phyloP scores from a whole-genome alignment of 2,888 invertebrate species.

The Thecocarcelia acutangulata region DNA sequence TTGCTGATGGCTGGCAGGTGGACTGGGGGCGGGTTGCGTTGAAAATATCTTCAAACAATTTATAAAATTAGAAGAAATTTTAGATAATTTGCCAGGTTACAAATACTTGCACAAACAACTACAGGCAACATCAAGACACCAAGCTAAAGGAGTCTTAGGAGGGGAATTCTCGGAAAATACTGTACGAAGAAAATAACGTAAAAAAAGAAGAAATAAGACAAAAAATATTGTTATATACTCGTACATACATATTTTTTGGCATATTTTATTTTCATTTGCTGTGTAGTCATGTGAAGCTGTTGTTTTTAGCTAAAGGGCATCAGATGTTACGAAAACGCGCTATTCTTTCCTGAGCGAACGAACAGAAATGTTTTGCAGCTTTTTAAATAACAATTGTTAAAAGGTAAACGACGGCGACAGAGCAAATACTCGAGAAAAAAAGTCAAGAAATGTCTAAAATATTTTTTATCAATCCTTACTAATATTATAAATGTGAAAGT shows the following conservation, averaged over 20 bases:
- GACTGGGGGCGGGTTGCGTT: background rate
- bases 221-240: constrained; percentile 13
- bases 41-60: constrained; percentile 48
- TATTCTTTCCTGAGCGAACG: background rate
- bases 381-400: background rate
- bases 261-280: constrained; percentile 68
- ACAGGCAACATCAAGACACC: background rate
- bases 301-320: constrained; percentile 70
- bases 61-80: constrained; percentile 31
- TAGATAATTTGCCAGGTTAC: constrained; percentile 45
- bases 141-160: background rate
- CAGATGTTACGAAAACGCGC: constrained; percentile 45
- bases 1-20: background rate
- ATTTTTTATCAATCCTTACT: too few relatives aligned
- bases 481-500: too few relatives aligned
- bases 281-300: constrained; percentile 68
- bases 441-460: too few relatives aligned
- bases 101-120: constrained; percentile 25
- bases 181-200: background rate
- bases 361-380: background rate
- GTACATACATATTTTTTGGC: constrained; percentile 29
- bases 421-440: too few relatives aligned
- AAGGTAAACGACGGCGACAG: too few relatives aligned
- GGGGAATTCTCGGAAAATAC: background rate
- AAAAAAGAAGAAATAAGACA: constrained; percentile 12